Evolutionary conservation across 2,113 vertebrate species (phyloP), one percentile per base, ranked within the genome.

Genomic region (Ochotona princeps): DNA sequence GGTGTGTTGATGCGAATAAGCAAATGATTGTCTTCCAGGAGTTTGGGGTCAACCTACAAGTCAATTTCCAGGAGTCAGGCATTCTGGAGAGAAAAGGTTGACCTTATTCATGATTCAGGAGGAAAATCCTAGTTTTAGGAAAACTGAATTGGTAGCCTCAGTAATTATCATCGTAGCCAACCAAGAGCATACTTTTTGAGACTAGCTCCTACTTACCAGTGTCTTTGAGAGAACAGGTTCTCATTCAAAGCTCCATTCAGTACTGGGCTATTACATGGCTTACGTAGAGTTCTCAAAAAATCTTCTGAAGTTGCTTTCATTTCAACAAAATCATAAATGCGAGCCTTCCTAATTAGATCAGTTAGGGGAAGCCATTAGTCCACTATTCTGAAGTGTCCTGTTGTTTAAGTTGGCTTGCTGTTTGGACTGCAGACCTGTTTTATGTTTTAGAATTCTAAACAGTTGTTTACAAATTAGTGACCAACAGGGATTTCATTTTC

Each of bases 401-500:
- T 70, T 65, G 70, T 30, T 51, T 69, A 10, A 18, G 18, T 32
- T 57, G 49, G 83, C 20, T 44, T 35, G 35, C 0, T 6, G n/a
- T 85, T 26, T 88, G 73, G 49, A 11, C 63, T 66, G 44, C 20
- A 28, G 20, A 28, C 7, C 11, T 28, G 47, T 78, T 89, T 73
- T 38, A 51, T 30, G 65, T 93, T 76, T 73, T 89, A 51, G 15
- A 32, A 35, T 23, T 15, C 51, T 7, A 47, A 83, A 54, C 74
- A 26, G 11, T 21, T 18, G 51, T 65, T 65, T 28, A 21, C 44
- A 76, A 8, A 76, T 47, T 47, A 61, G 11, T 94, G 44, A 96
- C 76, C 67, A 15, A 3, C 1, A 32, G 91, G 81, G 47, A 32
- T 92, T 93, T 97, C 96, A 81, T 70, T 97, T 96, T 60, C 79